phyloP scores from a whole-genome alignment of 2,797 vertebrate species.

The Anguilla megastoma region DNA sequence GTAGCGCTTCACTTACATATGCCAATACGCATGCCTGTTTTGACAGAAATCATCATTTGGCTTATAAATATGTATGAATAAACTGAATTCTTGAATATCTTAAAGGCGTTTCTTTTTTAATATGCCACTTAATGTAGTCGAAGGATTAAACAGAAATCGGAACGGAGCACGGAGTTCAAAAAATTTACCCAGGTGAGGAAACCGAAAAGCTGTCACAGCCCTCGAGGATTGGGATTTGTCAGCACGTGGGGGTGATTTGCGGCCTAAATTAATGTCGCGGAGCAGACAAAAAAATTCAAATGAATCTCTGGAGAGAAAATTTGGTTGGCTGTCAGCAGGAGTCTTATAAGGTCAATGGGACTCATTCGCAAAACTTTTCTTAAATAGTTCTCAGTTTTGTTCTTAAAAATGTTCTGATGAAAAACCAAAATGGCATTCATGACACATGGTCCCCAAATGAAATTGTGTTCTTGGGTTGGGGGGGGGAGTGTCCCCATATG shows the following conservation, averaged over 20 bases:
- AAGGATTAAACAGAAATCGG: constrained; percentile 37
- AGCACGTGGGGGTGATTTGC: background rate
- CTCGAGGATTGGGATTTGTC: background rate
- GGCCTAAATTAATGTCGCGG: background rate
- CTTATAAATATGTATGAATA: constrained; percentile 40
- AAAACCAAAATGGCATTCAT: too few species aligned
- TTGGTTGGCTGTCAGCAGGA: background rate
- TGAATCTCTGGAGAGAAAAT: background rate
- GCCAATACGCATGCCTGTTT: constrained; percentile 1
- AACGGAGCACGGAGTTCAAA: constrained; percentile 32
- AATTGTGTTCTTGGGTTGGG: too few species aligned
- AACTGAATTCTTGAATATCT: constrained; percentile 34
- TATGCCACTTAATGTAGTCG: constrained; percentile 32
- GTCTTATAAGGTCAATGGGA: background rate
- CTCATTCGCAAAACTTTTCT: too few species aligned
- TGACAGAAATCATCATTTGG: constrained; percentile 37
- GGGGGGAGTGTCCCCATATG: too few species aligned
- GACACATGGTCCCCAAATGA: too few species aligned
- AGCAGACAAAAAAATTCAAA: background rate
- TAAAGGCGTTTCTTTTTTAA: constrained; percentile 36
- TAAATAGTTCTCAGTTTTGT: too few species aligned
- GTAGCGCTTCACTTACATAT: background rate
- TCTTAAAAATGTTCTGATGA: too few species aligned
- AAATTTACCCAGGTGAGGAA: constrained; percentile 4
- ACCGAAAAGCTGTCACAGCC: constrained; percentile 17